Evolutionary conservation across 2,113 vertebrate genomes (phyloP).

Genomic region (Cyprinus carpio): DNA sequence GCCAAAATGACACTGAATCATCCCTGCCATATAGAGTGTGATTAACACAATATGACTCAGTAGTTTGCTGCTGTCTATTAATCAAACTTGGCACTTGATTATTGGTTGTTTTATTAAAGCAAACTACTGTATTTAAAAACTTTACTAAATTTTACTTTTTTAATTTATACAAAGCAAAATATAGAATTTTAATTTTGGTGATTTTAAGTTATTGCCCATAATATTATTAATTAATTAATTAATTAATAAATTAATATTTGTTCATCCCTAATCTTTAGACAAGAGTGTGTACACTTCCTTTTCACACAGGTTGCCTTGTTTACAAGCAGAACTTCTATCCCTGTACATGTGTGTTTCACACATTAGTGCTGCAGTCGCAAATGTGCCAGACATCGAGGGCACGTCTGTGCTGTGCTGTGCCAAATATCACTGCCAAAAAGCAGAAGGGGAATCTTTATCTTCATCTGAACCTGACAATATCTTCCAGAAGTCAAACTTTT

Average conservation of each 20-base stretch:
- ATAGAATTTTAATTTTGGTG: neutral
- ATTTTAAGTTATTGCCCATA: neutral
- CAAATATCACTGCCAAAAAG: slow-evolving; percentile 22
- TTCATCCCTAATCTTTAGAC: neutral
- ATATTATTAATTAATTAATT: too few species aligned
- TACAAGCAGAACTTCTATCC: neutral
- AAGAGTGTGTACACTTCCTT: neutral
- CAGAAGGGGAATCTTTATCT: slow-evolving; percentile 9
- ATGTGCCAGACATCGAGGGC: slow-evolving; percentile 31
- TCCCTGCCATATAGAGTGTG: neutral
- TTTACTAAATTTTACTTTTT: neutral
- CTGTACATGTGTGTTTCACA: slow-evolving; percentile 15
- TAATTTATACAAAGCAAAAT: neutral
- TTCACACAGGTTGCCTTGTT: slow-evolving; percentile 24
- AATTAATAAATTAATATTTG: neutral
- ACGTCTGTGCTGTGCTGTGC: slow-evolving; percentile 11
- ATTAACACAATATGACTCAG: neutral
- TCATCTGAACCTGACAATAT: neutral
- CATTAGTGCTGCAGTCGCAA: slow-evolving; percentile 21
- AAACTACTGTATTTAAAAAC: too few species aligned
- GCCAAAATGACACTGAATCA: slow-evolving; percentile 31
- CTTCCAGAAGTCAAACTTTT: slow-evolving; percentile 58
- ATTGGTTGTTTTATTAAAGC: too few species aligned
- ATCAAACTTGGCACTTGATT: neutral
- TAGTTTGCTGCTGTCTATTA: neutral